Conservation (phyloP, 2,797 vertebrate species). For the Hoplostethus mediterraneus region DNA sequence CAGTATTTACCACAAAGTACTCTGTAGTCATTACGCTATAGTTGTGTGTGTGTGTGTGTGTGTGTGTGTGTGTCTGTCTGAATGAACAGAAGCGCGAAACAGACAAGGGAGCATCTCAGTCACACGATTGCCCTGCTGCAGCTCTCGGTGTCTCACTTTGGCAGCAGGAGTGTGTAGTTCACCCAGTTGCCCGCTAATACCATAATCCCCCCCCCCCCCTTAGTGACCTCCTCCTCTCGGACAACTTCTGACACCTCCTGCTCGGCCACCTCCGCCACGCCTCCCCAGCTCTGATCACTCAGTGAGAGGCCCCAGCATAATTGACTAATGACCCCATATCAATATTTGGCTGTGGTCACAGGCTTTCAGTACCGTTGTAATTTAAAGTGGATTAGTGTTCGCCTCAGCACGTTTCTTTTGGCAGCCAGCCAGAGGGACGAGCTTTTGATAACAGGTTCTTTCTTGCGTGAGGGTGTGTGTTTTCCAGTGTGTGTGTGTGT, state of each 20-base stretch:
- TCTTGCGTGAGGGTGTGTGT: conserved; percentile 76
- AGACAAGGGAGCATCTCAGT: conserved; percentile 17
- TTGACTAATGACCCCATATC: conserved; percentile 85
- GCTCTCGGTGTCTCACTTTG: conserved; percentile 52
- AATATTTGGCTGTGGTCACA: conserved; percentile 84
- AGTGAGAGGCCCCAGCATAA: conserved; percentile 66
- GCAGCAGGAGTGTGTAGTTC: conserved; percentile 31
- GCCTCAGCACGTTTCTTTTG: conserved; percentile 85
- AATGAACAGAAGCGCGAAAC: conserved; percentile 4
- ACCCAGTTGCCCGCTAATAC: conserved; percentile 55
- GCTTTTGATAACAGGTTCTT: conserved; percentile 85
- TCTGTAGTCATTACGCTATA: no score
- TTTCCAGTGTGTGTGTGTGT: conserved; percentile 45
- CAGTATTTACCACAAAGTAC: no score
- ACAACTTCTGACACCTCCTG: conserved; percentile 59
- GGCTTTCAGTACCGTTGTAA: conserved; percentile 83
- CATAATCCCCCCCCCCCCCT: conserved; percentile 46
- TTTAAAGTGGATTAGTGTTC: conserved; percentile 85
- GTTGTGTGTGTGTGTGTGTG: no score
- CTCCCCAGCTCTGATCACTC: conserved; percentile 67
- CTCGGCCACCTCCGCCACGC: conserved; percentile 59
- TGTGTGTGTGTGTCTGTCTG: neutral
- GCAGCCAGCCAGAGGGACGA: conserved; percentile 81
- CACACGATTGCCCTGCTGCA: conserved; percentile 39
- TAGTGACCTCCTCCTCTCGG: conserved; percentile 58